Evolutionary conservation across 2,888 invertebrate genomes (phyloP), one percentile per base, ranked within the genome.

Genomic region (Keiferia lycopersicella): DNA sequence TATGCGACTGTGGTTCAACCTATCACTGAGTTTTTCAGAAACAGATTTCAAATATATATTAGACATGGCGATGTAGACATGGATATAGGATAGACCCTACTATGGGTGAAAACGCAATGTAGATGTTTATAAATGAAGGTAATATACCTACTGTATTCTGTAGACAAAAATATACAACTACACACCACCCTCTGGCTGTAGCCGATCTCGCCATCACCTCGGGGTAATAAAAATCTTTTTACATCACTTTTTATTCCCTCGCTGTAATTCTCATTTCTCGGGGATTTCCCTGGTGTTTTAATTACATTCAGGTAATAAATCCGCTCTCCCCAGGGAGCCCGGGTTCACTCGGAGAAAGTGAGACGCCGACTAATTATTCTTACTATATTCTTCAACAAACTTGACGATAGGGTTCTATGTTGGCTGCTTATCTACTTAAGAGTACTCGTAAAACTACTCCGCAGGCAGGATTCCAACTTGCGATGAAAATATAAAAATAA

Each of bases 261-360:
- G 22, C 14, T 45, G 22, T 41, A 60, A 45, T 60, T 22, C 34
- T 41, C 66, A 70, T 70, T 73, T 73, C 72, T 73, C 72, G 68
- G 71, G 69, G 71, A 69, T 65, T 69, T 69, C 65, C 71, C 72
- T 68, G 68, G 76, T 77, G 71, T 79, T 81, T 79, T 83, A 80
- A 82, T 80, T 78, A 80, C 74, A 70, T 70, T 67, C 73, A 71
- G 68, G 74, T 77, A 78, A 81, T 82, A 81, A 83, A 80, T 79
- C 76, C 70, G 72, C 64, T 12, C 48, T 34, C 68, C 69, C 69
- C 64, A 48, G 67, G 71, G 58, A 58, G 45, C 20, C 39, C 39
- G 58, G 39, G 56, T 56, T 56, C 30, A 70, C 69, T 72, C 67
- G 69, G 70, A 73, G 66, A 66, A 70, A 71, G 64, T 67, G 69